Base-by-base conservation (phyloP, 2,113 vertebrate species). In the Rhagologus leucostigma region DNA sequence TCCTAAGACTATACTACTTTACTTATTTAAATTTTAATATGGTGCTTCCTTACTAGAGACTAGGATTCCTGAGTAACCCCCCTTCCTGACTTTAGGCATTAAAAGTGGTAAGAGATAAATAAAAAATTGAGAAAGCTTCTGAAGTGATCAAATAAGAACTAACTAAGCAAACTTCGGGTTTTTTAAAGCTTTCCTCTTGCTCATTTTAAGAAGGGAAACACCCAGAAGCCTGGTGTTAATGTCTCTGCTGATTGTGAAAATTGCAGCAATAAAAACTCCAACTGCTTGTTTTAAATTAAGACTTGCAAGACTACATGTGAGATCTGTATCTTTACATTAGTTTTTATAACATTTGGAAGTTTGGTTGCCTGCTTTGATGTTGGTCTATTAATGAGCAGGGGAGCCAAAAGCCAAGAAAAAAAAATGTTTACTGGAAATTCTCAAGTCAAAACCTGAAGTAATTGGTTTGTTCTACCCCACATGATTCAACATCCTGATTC, bases 211-310 rank as follows among this genome's bases (percentile, higher is more conserved):
- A 93, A 98, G 98, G 97, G 98, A 98, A 98, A 98, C 98, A 98
- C 98, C 95, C 97, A 98, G 96, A 98, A 98, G 97, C 97, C 96
- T 97, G 92, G 98, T 97, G 97, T 98, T 99, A 98, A 97, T 95
- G 96, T 98, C 98, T 99, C 98, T 98, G 98, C 97, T 98, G 98
- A 99, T 98, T 98, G 98, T 99, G 98, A 99, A 99, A 98, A 99
- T 97, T 98, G 97, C 97, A 98, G 98, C 97, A 98, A 98, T 98
- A 98, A 99, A 99, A 99, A 95, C 97, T 97, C 97, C 97, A 98
- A 98, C 88, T 97, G 96, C 96, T 98, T 96, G 91, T 95, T 96
- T 98, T 97, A 97, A 98, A 98, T 98, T 97, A 98, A 98, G 96
- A 97, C 96, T 97, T 98, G 90, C 89, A 97, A 95, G 95, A 90